Base-by-base conservation (phyloP, 2,113 vertebrate species). In the Sarotherodon lohbergeri region DNA sequence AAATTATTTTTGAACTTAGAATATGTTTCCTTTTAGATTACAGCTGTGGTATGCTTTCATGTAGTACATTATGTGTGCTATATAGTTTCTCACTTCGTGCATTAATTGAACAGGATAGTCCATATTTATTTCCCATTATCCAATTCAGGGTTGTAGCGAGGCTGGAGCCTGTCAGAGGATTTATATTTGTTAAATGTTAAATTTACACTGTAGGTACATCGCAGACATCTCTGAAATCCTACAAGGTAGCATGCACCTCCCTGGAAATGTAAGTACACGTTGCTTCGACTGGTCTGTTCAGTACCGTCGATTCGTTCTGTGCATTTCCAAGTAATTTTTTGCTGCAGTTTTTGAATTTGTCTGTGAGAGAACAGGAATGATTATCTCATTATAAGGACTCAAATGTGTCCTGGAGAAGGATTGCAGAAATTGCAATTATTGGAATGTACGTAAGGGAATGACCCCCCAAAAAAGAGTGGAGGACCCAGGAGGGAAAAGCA, bases 1-100 rank as follows among this genome's bases (percentile, higher is more conserved):
- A 46, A 73, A 43, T 76, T 5, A 11, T 48, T 48, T 48, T 76
- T 48, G 14, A 76, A 48, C 24, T 27, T 46, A 73, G 2, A 27
- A 46, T 73, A 73, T 46, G 9, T 17, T 41, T 73, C 9, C 43
- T 12, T 76, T 76, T 29, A 76, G 43, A 48, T 14, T 29, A 48
- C 14, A 17, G 14, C 41, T 73, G 13, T 73, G 39, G 41, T 14
- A 73, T 46, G 13, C 1, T 46, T 73, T 73, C 22, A 4, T 27
- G 68, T 73, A 73, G 7, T 73, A 73, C 13, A 73, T 22, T 73
- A 73, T 73, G 17, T 46, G 46, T 71, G 63, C 63, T 68, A 22
- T 34, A 13, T 22, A 41, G 36, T 41, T 68, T 22, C 63, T 68
- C 19, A 41, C 63, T 22, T 73, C 46, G 39, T 46, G 24, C 36